Conservation (phyloP, 2,113 vertebrate species). For the Copsychus sechellarum region DNA sequence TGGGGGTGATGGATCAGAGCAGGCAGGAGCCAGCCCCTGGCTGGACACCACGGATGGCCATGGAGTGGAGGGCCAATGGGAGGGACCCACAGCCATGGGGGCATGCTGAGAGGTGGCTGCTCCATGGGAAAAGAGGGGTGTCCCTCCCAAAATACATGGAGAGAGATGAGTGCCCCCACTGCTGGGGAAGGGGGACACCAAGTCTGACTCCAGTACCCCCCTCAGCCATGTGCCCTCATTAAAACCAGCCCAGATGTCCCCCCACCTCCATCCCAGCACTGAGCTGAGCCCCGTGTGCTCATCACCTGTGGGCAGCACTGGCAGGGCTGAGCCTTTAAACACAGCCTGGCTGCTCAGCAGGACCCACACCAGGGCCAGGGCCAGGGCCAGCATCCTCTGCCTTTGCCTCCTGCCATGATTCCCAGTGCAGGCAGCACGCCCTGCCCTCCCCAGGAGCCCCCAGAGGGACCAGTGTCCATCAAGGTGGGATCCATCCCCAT, state of each 20-base stretch:
- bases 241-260: neutral
- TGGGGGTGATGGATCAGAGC: neutral
- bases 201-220: neutral
- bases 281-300: neutral
- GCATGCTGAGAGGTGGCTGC: neutral
- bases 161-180: neutral
- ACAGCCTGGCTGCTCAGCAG: neutral
- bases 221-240: neutral
- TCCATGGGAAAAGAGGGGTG: neutral
- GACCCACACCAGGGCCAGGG: neutral
- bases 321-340: neutral
- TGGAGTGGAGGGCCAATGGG: rapidly evolving
- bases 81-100: rapidly evolving
- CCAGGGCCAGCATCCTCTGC: neutral
- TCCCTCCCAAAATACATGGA: too few species aligned
- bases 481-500: neutral
- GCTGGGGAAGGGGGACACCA: neutral
- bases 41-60: rapidly evolving
- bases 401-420: neutral
- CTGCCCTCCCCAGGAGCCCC: neutral
- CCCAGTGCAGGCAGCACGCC: neutral
- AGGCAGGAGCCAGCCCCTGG: neutral
- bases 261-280: rapidly evolving
- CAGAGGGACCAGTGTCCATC: rapidly evolving
- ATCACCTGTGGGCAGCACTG: rapidly evolving